Base-by-base conservation (phyloP, 2,888 invertebrate species). In the Auanema sp. region DNA sequence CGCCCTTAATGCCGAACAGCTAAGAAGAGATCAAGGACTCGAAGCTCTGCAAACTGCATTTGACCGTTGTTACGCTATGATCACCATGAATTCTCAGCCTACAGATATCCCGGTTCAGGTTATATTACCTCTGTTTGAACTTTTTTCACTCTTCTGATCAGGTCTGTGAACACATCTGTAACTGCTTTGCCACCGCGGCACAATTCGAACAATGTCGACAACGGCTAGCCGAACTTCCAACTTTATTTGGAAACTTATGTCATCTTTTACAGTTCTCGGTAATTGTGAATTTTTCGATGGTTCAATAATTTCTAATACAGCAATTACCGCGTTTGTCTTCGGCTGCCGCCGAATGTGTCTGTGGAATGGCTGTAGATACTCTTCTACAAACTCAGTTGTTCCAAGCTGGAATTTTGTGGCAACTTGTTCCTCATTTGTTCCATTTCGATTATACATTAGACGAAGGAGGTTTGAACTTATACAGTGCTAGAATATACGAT, bases 391-490 rank as follows among this genome's bases (percentile, higher is more conserved):
- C 90, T 84, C 90, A 90, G 83, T 85, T 95, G 40, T 88, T 92
- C 12, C 89, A 83, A 68, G 64, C 85, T 1, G 97, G 96, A 10
- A 92, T 91, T 0, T 84, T 98, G 3, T 97, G 93, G 91, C 93
- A 94, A 79, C 86, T 98, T 58, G 85, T 98, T 44, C 89, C 92
- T 0, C 91, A 92, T 77, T 90, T 92, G 84, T 92, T 98, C 85
- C 90, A 90, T 67, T 99, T 95, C 85, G 98, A 98, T 86, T 98
- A 91, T 86, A 99, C 98, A 4, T 87, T 98, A 75, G 91, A 95
- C 64, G 97, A 98, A 87, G 92, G 95, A 57, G 97, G 96, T 78
- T 21, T 18, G 56, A 33, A 23, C 25, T 5, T 40, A 33, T 11
- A 51, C 2, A 18, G 43, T 12, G n/a, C n/a, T n/a, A n/a, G n/a